Percentiles rank a stretch among this genome's conserved stretches.
phyloP scores from a whole-genome alignment of 2,797 vertebrate species.

The Tamandua tetradactyla region DNA sequence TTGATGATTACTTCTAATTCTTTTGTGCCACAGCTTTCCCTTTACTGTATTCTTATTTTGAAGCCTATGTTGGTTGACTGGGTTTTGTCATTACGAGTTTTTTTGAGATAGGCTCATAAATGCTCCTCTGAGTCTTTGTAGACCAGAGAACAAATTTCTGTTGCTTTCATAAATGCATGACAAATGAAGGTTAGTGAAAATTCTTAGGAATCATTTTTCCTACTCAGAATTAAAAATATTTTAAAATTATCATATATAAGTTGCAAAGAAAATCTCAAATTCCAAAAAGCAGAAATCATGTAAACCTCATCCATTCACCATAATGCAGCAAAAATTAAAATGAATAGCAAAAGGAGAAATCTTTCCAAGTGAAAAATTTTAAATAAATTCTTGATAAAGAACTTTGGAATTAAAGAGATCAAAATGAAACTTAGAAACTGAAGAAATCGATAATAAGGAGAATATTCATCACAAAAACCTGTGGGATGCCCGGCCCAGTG shows the following conservation, averaged over 20 bases:
- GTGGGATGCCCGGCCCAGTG: too few relatives aligned
- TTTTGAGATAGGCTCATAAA: neutral
- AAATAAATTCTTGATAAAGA: neutral
- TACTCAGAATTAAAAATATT: neutral
- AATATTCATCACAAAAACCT: neutral
- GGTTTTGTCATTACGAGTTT: neutral
- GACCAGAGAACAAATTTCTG: neutral
- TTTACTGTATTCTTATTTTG: conserved; percentile 2
- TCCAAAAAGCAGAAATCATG: neutral
- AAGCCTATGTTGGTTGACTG: neutral
- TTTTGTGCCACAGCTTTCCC: neutral
- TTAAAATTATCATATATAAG: neutral
- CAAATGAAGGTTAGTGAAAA: neutral
- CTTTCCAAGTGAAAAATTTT: neutral
- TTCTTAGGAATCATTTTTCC: neutral
- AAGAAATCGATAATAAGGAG: neutral
- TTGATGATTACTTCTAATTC: neutral
- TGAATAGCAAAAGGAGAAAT: neutral
- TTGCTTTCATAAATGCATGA: neutral
- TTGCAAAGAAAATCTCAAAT: neutral
- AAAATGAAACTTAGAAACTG: neutral
- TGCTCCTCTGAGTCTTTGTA: neutral
- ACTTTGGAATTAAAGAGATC: neutral
- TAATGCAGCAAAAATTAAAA: neutral
- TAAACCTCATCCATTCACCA: neutral